These are phyloP conservation scores for Physeter macrocephalus DNA, from an alignment of 2,113 vertebrate genomes.

Conservation along the genomic window DNA sequence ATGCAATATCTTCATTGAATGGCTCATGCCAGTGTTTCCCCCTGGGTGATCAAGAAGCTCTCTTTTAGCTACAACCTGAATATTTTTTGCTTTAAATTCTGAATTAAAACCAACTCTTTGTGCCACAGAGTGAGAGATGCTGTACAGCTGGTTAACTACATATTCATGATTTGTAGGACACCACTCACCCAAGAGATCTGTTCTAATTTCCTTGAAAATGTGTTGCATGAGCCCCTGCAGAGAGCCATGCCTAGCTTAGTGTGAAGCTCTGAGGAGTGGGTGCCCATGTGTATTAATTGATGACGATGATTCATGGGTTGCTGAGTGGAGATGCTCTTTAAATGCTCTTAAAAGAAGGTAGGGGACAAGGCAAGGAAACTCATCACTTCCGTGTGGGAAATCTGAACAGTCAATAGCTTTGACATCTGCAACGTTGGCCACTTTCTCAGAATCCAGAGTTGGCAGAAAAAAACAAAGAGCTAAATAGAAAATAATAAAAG, in stretches of 20 bases:
- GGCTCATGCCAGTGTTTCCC: background rate
- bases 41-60: background rate
- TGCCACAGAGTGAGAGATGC: background rate
- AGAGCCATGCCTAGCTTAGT: background rate
- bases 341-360: background rate
- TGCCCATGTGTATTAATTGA: background rate
- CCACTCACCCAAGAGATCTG: constrained; percentile 42
- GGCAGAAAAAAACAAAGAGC: constrained; percentile 13
- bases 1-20: background rate
- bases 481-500: constrained; percentile 41
- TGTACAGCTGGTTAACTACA: constrained; percentile 31
- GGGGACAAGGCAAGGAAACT: background rate
- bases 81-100: constrained; percentile 1
- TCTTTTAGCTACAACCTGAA: background rate
- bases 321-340: background rate
- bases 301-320: background rate
- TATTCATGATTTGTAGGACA: constrained; percentile 36
- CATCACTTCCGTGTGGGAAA: background rate
- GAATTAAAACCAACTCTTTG: background rate
- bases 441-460: constrained; percentile 7
- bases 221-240: constrained; percentile 1
- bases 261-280: background rate
- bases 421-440: background rate
- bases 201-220: constrained; percentile 56
- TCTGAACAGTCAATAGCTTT: background rate